These are phyloP conservation scores for Drosophila conformis DNA, from an alignment of 2,888 invertebrate genomes.

Conservation along the genomic window DNA sequence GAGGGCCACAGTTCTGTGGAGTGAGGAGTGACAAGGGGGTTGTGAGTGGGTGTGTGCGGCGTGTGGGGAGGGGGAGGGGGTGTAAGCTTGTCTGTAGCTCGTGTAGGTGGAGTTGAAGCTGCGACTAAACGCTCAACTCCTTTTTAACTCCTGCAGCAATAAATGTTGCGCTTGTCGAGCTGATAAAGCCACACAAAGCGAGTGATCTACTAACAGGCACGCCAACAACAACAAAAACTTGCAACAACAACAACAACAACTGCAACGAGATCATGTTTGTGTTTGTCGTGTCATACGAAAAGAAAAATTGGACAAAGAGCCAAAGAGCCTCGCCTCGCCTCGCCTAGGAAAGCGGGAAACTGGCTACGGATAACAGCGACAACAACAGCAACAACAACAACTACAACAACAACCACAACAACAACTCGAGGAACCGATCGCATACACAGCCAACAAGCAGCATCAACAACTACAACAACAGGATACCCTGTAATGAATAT, in stretches of 20 bases:
- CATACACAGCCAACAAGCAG: conserved; percentile 16
- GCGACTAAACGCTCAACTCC: conserved; percentile 66
- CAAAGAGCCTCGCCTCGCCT: conserved; percentile 40
- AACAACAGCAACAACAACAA: conserved; percentile 38
- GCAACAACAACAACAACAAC: conserved; percentile 53
- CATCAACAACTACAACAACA: conserved; percentile 32
- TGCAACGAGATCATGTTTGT: conserved; percentile 78
- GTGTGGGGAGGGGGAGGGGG: conserved; percentile 2
- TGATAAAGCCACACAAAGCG: conserved; percentile 81
- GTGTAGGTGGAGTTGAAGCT: conserved; percentile 70
- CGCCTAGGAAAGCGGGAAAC: conserved; percentile 30
- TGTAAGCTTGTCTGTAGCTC: conserved; percentile 16
- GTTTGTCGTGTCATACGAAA: conserved; percentile 80
- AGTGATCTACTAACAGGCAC: conserved; percentile 79
- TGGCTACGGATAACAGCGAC: conserved; percentile 43
- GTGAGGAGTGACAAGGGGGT: not conserved
- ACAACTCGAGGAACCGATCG: conserved; percentile 38
- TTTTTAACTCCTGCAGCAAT: conserved; percentile 73
- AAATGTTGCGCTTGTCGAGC: conserved; percentile 76
- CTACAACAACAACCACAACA: conserved; percentile 15
- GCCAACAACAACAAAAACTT: conserved; percentile 55
- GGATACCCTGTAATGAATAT: not conserved
- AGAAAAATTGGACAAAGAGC: conserved; percentile 67
- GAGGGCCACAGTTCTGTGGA: conserved; percentile 54
- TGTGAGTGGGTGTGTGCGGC: not conserved